These are phyloP conservation scores for Onychomys arenicola DNA, from an alignment of 2,797 vertebrate species.

Conservation along the genomic window DNA sequence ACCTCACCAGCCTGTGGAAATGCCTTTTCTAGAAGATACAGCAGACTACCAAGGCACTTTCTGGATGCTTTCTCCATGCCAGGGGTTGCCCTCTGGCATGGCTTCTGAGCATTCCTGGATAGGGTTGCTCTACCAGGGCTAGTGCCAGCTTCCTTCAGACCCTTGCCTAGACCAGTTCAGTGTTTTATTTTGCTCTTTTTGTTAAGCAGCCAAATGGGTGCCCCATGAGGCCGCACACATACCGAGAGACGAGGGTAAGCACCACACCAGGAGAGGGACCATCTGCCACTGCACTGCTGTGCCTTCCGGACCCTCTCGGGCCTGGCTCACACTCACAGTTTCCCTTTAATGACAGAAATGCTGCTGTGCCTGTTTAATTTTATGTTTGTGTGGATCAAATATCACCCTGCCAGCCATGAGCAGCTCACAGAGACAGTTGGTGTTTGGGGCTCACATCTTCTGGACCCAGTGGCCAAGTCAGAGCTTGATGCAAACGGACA, in stretches of 20 bases:
- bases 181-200: neutral
- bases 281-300: neutral
- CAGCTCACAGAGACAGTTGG: neutral
- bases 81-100: neutral
- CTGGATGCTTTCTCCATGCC: neutral
- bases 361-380: neutral
- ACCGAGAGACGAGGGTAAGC: neutral
- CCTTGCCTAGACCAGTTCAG: neutral
- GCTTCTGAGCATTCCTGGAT: neutral
- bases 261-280: neutral
- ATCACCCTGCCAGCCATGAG: neutral
- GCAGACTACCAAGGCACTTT: neutral
- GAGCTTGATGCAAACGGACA: neutral
- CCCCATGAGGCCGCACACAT: neutral
- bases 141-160: neutral
- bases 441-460: neutral
- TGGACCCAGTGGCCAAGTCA: neutral
- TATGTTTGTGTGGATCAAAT: neutral
- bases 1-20: neutral
- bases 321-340: neutral
- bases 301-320: neutral
- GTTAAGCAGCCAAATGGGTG: neutral
- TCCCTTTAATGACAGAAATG: neutral
- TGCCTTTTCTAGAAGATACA: neutral
- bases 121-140: fast-evolving